Conservation (phyloP, 2,113 vertebrate species). For the Emydura subglobosa region DNA sequence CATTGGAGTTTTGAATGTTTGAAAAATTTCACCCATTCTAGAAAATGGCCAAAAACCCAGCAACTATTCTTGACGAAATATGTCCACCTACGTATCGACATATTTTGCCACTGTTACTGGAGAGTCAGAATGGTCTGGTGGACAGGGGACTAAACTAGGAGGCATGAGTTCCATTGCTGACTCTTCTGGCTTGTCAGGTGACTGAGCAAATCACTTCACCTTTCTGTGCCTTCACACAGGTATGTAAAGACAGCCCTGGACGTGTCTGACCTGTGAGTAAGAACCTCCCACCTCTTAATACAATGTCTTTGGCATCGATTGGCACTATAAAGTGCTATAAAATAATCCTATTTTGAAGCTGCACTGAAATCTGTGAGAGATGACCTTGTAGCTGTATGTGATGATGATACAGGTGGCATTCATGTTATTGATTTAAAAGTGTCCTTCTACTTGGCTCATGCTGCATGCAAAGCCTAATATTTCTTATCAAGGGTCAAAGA, state of each 20-base stretch:
- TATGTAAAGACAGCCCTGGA: not conserved
- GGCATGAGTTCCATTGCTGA: no score
- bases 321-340: not conserved
- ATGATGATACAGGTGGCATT: not conserved
- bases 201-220: no score
- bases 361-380: not conserved
- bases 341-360: not conserved
- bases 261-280: not conserved
- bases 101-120: not conserved
- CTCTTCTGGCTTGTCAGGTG: no score
- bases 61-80: no score
- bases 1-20: not conserved
- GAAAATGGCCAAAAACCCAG: not conserved
- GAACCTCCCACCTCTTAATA: not conserved
- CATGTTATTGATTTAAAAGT: not conserved
- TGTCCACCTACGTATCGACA: not conserved
- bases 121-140: not conserved
- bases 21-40: not conserved
- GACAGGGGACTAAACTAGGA: not conserved
- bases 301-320: not conserved
- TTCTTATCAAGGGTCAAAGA: not conserved
- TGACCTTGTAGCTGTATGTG: not conserved
- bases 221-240: not conserved
- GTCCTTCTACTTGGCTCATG: not conserved
- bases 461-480: not conserved